Percentiles rank a stretch among this genome's conserved stretches.
These are phyloP conservation scores for Incurvaria masculella DNA, from an alignment of 2,888 invertebrate genomes.

Conservation along the genomic window DNA sequence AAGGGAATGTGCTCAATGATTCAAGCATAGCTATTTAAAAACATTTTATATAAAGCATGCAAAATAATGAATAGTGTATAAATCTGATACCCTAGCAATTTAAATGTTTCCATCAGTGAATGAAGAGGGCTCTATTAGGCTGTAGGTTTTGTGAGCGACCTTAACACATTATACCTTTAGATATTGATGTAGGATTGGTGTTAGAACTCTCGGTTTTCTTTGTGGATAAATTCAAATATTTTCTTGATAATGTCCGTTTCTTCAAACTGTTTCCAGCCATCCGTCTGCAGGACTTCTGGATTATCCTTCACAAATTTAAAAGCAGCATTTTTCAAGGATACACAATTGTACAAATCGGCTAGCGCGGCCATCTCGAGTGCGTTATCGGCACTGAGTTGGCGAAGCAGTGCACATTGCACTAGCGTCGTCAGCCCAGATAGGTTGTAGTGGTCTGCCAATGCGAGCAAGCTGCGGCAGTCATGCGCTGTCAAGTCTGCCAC, in stretches of 20 bases:
- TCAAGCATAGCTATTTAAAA: too few species aligned
- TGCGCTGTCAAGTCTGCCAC: slow-evolving; percentile 29
- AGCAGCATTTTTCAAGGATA: slow-evolving; percentile 28
- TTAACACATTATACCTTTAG: too few species aligned
- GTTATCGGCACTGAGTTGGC: slow-evolving; percentile 31
- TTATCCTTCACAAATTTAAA: slow-evolving; percentile 39
- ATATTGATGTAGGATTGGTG: too few species aligned
- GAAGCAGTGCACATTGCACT: slow-evolving; percentile 28
- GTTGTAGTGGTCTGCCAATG: slow-evolving; percentile 39
- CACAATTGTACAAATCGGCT: slow-evolving; percentile 37
- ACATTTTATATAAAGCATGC: too few species aligned
- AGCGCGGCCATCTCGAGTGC: slow-evolving; percentile 34
- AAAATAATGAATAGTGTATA: too few species aligned
- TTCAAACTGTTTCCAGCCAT: slow-evolving; percentile 31
- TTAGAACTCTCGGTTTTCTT: too few species aligned
- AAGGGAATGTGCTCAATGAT: too few species aligned
- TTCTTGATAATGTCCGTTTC: slow-evolving; percentile 24
- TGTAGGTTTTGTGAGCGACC: too few species aligned
- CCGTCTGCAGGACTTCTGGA: slow-evolving; percentile 24
- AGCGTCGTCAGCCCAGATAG: slow-evolving; percentile 32
- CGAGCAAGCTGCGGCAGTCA: slow-evolving; percentile 32
- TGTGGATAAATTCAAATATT: neutral
- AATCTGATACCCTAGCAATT: too few species aligned
- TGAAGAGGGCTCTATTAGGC: too few species aligned
- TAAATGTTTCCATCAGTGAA: too few species aligned